Evolutionary conservation across 2,113 vertebrate genomes (phyloP).

Genomic region (Rhea pennata): DNA sequence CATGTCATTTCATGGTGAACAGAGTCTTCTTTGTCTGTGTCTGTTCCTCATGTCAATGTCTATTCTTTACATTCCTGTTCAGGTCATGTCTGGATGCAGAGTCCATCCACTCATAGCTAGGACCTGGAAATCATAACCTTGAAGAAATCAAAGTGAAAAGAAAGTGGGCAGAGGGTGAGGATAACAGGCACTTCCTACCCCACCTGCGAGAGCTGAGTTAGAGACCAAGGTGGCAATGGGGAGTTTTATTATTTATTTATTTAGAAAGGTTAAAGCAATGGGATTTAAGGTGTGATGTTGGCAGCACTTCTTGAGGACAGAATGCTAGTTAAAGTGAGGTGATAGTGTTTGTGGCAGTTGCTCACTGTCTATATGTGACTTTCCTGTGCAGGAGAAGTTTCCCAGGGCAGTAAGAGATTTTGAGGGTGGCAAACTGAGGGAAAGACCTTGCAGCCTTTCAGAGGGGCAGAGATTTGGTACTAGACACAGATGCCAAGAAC

Average conservation of each 20-base stretch:
- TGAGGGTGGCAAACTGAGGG: not conserved
- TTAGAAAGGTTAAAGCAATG: not conserved
- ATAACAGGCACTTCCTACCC: not conserved
- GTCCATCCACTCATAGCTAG: not conserved
- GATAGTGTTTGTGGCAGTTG: not conserved
- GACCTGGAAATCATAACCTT: not conserved
- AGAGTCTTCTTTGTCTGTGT: not conserved
- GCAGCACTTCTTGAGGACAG: not conserved
- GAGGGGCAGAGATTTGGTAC: not conserved
- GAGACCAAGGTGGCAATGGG: not conserved
- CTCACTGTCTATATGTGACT: accelerated
- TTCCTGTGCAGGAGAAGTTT: accelerated
- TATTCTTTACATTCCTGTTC: not conserved
- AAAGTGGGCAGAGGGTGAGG: not conserved
- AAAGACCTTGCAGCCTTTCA: not conserved
- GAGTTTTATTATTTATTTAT: not conserved
- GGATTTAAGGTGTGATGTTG: not conserved
- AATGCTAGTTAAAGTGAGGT: not conserved
- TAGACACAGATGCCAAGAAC: not conserved
- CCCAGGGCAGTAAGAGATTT: not conserved
- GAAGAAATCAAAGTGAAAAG: not conserved
- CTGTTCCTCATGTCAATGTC: not conserved
- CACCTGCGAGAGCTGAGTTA: not conserved
- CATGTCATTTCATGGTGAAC: not conserved
- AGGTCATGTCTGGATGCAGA: not conserved